Evolutionary conservation across 2,888 invertebrate genomes (phyloP).

Genomic region (Campoplex nolae): DNA sequence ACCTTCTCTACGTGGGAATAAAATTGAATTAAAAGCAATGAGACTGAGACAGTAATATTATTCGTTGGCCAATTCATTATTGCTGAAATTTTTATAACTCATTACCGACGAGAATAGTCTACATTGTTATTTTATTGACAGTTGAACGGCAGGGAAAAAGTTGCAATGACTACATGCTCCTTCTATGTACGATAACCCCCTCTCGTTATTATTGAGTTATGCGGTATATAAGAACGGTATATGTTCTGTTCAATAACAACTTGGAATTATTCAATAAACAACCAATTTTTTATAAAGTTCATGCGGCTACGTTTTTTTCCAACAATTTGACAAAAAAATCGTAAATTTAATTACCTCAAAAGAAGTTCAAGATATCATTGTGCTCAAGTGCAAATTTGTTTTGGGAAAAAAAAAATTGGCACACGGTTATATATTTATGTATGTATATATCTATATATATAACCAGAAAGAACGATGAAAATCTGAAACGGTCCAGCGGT

Average conservation of each 20-base stretch:
- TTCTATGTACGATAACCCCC: no score
- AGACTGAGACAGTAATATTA: conserved; percentile 16
- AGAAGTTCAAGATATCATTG: conserved; percentile 8
- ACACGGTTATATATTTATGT: conserved; percentile 11
- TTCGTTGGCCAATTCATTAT: conserved; percentile 53
- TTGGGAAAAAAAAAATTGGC: conserved; percentile 22
- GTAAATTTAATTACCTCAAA: conserved; percentile 3
- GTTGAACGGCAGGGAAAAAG: background rate
- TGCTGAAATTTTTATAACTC: background rate
- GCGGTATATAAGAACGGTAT: background rate
- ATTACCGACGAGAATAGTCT: background rate
- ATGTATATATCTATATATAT: background rate
- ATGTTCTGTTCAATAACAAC: background rate
- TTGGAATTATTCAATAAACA: background rate
- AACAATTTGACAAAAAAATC: background rate
- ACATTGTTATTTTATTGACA: background rate
- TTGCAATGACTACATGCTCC: no score
- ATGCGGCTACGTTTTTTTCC: background rate
- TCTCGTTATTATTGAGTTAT: background rate
- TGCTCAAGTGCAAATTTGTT: conserved; percentile 20
- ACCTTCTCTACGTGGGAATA: background rate
- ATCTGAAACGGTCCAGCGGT: conserved; percentile 63
- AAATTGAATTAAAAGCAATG: conserved; percentile 25
- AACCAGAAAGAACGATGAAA: background rate
- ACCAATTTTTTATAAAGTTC: background rate